Conservation (phyloP, 2,113 vertebrate species). For the Cottus gobio region DNA sequence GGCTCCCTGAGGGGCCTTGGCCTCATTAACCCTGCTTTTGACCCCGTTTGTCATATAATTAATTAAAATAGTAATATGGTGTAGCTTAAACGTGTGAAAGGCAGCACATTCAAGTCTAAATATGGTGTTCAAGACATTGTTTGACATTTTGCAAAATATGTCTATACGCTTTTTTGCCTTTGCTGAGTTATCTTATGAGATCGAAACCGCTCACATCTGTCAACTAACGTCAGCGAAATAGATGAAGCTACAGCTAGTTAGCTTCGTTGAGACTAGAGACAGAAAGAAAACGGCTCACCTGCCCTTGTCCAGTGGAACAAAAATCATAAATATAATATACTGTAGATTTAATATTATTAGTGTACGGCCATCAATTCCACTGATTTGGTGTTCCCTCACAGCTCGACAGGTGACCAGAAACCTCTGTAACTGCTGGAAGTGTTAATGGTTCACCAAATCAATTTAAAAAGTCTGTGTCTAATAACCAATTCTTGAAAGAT, state of each 20-base stretch:
- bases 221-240: neutral
- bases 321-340: neutral
- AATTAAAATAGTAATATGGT: neutral
- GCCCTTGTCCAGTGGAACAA: neutral
- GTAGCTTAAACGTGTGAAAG: neutral
- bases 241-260: neutral
- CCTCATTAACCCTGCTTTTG: neutral
- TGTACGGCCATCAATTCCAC: neutral
- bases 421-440: neutral
- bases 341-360: neutral
- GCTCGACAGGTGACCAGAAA: neutral
- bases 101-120: neutral
- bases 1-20: neutral
- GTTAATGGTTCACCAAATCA: neutral
- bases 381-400: neutral
- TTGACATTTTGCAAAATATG: neutral
- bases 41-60: neutral
- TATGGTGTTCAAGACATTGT: neutral
- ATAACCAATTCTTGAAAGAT: neutral
- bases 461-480: neutral
- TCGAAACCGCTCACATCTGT: neutral
- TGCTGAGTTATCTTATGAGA: neutral
- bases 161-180: neutral
- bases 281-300: neutral
- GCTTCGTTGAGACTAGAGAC: neutral